Base-by-base conservation (phyloP, 2,888 invertebrate species). In the Rhyacophila evoluta region DNA sequence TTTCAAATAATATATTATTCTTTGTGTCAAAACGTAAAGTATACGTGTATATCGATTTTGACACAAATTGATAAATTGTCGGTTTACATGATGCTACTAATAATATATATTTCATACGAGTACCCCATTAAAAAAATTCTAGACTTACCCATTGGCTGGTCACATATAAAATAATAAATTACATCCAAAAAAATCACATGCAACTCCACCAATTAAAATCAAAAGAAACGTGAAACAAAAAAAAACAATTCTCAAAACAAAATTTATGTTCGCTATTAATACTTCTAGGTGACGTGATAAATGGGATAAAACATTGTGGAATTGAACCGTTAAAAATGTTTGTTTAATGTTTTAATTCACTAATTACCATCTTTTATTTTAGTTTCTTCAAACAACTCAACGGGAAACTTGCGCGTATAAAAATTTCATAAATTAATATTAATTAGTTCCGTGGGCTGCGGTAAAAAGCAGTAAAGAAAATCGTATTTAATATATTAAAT, bases 301-400 rank as follows among this genome's bases (percentile, higher is more conserved):
- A 55, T 55, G 55, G 55, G 8, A 2, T 19, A 55, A 55, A 55
- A 15, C 15, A 55, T 25, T 55, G 15, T 55, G 55, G 55, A 55
- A 55, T 55, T 55, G 55, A 55, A 55, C 55, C 55, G 55, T 55
- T 55, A 55, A 78, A 76, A 80, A 79, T 81, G 79, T 80, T 78
- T 77, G 81, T 68, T 75, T 78, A 78, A 72, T 77, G 38, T 77
- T 79, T 77, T 75, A 73, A 79, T 81, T 71, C 81, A 77, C 81
- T 81, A 81, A 81, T 81, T 81, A 79, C 81, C 71, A 72, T 68
- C 55, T 75, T 77, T 77, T 80, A 71, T 75, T 74, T 75, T 79
- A 55, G 55, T 55, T 55, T 25, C 25, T 79, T 74, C 68, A 72
- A 75, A 25, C 33, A 75, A 75, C 75, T 75, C 74, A 67, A 69